Evolutionary conservation across 2,797 vertebrate species (phyloP), one percentile per base, ranked within the genome.

Genomic region (Borostomias antarcticus): DNA sequence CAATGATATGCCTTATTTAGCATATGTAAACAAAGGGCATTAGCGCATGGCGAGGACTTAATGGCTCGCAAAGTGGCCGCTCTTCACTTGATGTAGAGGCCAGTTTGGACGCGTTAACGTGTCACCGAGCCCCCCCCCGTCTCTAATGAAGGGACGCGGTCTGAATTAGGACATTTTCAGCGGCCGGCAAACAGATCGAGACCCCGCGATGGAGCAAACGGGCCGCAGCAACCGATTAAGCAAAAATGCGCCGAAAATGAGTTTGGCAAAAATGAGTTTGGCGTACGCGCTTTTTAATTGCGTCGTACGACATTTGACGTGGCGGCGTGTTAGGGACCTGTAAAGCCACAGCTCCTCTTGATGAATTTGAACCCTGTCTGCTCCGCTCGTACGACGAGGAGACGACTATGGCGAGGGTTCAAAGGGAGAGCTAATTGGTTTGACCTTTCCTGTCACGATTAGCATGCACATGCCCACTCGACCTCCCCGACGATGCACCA

Each of bases 1-100:
- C 90, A 92, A 93, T 91, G 85, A 91, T 87, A 87, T 85, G 85
- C 89, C 92, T 92, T 92, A 90, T 89, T 92, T 91, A 93, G 87
- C 89, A 76, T 84, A 85, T 83, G 86, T 83, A 93, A 92, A 93
- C 90, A 92, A 91, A 92, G 88, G 87, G 76, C 64, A 87, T 89
- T 83, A 86, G 58, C 47, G 75, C 82, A 75, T 87, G 87, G 88
- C 84, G 83, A 58, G 60, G 74, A 80, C 83, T 77, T 90, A 92
- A 92, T 91, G 86, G 83, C 40, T 79, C 85, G 74, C 83, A 84
- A 83, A 88, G 81, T 82, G 78, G 76, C 85, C 79, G 78, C 77
- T 67, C 77, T 65, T 77, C 69, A 74, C 75, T 78, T 81, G 77
- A 86, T 85, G 66, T 85, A 84, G 70, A 79, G 72, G 68, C 63